A percentile compares a stretch with the other conserved stretches of the same genome.
phyloP scores from a whole-genome alignment of 2,797 vertebrate genomes.

The Pelodytes ibericus region DNA sequence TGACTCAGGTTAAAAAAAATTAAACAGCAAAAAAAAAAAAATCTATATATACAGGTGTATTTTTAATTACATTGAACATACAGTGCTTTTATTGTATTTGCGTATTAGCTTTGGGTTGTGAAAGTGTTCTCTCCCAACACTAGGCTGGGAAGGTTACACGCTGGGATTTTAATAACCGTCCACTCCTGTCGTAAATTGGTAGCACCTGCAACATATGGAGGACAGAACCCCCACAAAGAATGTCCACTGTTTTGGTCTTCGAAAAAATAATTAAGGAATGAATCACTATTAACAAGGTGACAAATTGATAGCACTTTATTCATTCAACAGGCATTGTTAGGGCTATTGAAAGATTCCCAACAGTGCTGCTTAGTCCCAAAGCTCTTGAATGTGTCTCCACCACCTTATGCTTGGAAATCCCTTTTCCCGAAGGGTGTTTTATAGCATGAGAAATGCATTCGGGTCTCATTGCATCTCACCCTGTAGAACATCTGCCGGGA shows the following conservation, averaged over 20 bases:
- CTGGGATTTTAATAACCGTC: constrained; percentile 57
- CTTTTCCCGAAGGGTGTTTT: constrained; percentile 39
- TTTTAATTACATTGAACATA: constrained; percentile 51
- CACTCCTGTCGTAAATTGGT: constrained; percentile 57
- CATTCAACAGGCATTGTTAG: constrained; percentile 50
- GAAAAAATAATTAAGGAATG: constrained; percentile 56
- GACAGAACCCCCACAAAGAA: constrained; percentile 57
- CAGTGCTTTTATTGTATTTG: constrained; percentile 55
- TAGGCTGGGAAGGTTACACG: constrained; percentile 47
- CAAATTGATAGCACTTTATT: constrained; percentile 57
- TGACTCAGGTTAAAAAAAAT: neutral
- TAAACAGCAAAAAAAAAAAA: no score
- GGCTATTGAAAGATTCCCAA: constrained; percentile 43
- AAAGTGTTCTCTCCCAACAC: constrained; percentile 48
- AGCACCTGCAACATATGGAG: constrained; percentile 56
- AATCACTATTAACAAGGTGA: constrained; percentile 55
- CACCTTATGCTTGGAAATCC: constrained; percentile 46
- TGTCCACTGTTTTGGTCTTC: constrained; percentile 56
- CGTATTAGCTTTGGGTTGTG: constrained; percentile 50
- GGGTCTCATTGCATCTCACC: constrained; percentile 4
- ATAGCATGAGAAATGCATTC: constrained; percentile 40
- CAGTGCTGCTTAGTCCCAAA: constrained; percentile 34
- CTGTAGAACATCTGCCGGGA: constrained; percentile 8
- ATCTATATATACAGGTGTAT: constrained; percentile 42
- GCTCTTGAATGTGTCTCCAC: constrained; percentile 51